Evolutionary conservation across 2,888 invertebrate species (phyloP).

Genomic region (Apamea monoglypha): DNA sequence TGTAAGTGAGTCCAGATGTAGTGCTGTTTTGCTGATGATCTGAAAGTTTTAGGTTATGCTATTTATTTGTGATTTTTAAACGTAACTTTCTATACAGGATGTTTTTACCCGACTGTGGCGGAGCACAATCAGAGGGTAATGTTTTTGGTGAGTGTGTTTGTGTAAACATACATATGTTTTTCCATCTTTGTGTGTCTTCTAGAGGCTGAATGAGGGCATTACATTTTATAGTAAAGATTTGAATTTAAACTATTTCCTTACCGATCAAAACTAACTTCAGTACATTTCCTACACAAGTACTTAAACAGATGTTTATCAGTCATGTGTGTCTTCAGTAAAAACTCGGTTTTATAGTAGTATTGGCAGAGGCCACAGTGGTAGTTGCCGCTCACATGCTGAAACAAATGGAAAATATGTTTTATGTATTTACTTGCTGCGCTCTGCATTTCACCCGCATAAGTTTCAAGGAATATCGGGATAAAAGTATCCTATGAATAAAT

Average conservation of each 20-base stretch:
- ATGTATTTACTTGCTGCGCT: no score
- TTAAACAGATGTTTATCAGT: constrained; percentile 87
- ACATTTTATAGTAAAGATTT: not conserved
- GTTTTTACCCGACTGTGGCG: not conserved
- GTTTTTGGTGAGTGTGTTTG: no score
- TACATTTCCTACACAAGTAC: constrained; percentile 85
- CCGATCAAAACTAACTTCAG: constrained; percentile 85
- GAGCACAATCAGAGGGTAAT: not conserved
- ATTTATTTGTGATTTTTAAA: not conserved
- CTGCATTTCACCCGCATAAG: no score
- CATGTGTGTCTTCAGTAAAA: constrained; percentile 82
- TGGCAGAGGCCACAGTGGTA: constrained; percentile 81
- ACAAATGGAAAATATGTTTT: constrained; percentile 1
- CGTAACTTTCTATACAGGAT: not conserved
- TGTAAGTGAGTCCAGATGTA: constrained; percentile 81
- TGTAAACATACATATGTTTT: no score
- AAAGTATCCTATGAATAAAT: no score
- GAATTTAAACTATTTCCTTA: constrained; percentile 63
- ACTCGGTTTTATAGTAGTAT: constrained; percentile 84
- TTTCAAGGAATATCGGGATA: no score
- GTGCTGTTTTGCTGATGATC: constrained; percentile 84
- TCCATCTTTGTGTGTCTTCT: no score
- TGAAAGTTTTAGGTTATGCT: constrained; percentile 62
- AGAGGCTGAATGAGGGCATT: no score
- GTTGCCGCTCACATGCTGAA: constrained; percentile 81